A percentile compares a stretch with the other conserved stretches of the same genome.
Evolutionary conservation across 2,888 invertebrate genomes (phyloP).

Genomic region (Synanthedon formicaeformis): DNA sequence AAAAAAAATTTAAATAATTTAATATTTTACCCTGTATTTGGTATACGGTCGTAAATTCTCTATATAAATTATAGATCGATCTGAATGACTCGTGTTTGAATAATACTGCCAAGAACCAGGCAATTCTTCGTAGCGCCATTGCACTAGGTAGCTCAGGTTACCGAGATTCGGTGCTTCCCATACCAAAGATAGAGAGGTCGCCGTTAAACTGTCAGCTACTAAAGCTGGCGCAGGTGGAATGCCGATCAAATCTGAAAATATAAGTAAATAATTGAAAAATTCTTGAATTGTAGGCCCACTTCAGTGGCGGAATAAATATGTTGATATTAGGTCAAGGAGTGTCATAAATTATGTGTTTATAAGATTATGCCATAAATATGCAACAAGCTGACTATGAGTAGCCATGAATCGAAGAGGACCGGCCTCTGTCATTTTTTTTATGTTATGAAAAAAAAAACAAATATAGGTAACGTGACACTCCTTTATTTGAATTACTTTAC

Average conservation of each 20-base stretch:
- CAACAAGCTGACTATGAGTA: too few relatives aligned
- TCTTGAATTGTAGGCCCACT: neutral
- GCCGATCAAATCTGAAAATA: conserved; percentile 71
- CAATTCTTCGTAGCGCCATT: conserved; percentile 80
- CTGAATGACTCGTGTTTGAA: conserved; percentile 77
- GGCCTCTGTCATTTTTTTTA: too few relatives aligned
- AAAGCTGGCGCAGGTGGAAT: conserved; percentile 80
- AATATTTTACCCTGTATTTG: conserved; percentile 80
- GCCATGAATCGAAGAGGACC: too few relatives aligned
- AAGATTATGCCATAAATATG: too few relatives aligned
- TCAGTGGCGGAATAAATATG: too few relatives aligned
- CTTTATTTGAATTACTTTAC: too few relatives aligned
- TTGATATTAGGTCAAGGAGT: too few relatives aligned
- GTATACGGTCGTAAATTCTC: conserved; percentile 88
- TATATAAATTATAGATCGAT: conserved; percentile 76
- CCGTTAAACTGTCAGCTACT: conserved; percentile 80
- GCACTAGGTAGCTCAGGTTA: conserved; percentile 74
- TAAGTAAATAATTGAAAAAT: neutral
- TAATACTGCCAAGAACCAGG: conserved; percentile 87
- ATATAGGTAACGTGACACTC: too few relatives aligned
- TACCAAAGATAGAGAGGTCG: conserved; percentile 82
- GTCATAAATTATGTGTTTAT: too few relatives aligned
- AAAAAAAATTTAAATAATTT: too few relatives aligned
- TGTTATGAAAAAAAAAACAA: too few relatives aligned
- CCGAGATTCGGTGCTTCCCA: conserved; percentile 76